phyloP scores from a whole-genome alignment of 2,113 vertebrate species.

The Emydocephalus ijimae region DNA sequence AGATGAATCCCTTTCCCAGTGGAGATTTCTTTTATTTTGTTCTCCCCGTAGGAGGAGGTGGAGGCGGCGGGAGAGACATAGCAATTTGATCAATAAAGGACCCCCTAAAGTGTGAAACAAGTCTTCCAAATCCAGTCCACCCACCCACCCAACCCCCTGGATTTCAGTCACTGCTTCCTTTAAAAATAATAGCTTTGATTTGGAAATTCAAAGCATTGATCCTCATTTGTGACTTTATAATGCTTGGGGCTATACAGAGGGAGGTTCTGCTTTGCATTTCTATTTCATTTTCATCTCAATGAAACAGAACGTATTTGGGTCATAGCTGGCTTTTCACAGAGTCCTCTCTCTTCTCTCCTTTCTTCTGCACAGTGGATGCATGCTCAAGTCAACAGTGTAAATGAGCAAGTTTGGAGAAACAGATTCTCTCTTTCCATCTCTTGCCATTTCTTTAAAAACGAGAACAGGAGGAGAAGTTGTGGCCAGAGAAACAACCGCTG shows the following conservation, averaged over 20 bases:
- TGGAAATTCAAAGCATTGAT: slow-evolving; percentile 53
- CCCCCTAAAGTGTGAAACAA: slow-evolving; percentile 43
- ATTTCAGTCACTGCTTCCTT: slow-evolving; percentile 29
- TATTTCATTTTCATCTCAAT: slow-evolving; percentile 35
- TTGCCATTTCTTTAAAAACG: background rate
- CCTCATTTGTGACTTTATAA: slow-evolving; percentile 46
- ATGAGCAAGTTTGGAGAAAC: slow-evolving; percentile 22
- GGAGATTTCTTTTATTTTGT: background rate
- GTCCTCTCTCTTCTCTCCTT: background rate
- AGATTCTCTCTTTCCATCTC: slow-evolving; percentile 3
- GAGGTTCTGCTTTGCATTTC: slow-evolving; percentile 37
- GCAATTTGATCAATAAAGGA: slow-evolving; percentile 40
- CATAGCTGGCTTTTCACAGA: slow-evolving; percentile 3
- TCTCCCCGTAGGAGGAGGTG: too few species aligned
- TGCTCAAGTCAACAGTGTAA: slow-evolving; percentile 32
- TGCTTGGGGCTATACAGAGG: slow-evolving; percentile 52
- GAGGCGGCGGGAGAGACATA: background rate
- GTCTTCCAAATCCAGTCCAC: slow-evolving; percentile 33
- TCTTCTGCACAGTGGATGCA: background rate
- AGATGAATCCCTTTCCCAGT: background rate
- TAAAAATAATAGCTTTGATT: slow-evolving; percentile 13
- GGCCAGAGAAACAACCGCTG: background rate
- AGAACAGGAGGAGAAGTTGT: background rate
- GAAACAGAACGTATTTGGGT: slow-evolving; percentile 57
- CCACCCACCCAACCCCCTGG: background rate